Percentiles rank a stretch among this genome's conserved stretches.
Evolutionary conservation across 2,113 vertebrate species (phyloP).

Genomic region (Epinephelus fuscoguttatus): DNA sequence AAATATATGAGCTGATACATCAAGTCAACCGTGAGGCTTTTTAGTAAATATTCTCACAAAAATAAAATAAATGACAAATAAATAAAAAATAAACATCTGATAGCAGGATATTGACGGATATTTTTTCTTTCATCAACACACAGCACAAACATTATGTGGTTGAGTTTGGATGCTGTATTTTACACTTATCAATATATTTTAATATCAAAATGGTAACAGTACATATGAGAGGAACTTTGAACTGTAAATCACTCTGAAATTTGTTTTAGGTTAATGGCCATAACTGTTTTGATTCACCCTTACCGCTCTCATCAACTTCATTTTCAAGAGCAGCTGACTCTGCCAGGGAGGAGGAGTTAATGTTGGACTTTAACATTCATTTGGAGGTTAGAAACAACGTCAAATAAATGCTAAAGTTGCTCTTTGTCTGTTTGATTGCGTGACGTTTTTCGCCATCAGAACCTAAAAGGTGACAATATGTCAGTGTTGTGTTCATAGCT

Average conservation of each 20-base stretch:
- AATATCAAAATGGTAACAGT: neutral
- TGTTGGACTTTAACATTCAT: neutral
- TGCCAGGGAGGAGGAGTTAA: neutral
- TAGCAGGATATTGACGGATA: too few species aligned
- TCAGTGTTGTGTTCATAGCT: neutral
- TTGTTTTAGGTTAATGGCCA: too few species aligned
- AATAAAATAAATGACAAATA: neutral
- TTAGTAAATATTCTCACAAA: neutral
- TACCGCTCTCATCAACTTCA: neutral
- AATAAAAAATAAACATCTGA: neutral
- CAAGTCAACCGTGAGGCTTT: neutral
- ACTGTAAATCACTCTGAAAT: neutral
- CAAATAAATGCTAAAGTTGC: neutral
- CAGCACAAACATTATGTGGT: neutral
- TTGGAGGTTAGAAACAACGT: neutral
- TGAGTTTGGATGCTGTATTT: neutral
- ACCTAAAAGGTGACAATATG: too few species aligned
- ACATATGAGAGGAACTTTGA: neutral
- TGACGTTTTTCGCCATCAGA: neutral
- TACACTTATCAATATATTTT: neutral
- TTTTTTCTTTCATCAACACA: neutral
- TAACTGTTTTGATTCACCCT: neutral
- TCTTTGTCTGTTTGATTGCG: neutral
- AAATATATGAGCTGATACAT: neutral
- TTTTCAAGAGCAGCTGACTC: neutral